These are phyloP conservation scores for Sebastes baramenuke DNA, from an alignment of 2,797 vertebrate genomes.

Conservation along the genomic window DNA sequence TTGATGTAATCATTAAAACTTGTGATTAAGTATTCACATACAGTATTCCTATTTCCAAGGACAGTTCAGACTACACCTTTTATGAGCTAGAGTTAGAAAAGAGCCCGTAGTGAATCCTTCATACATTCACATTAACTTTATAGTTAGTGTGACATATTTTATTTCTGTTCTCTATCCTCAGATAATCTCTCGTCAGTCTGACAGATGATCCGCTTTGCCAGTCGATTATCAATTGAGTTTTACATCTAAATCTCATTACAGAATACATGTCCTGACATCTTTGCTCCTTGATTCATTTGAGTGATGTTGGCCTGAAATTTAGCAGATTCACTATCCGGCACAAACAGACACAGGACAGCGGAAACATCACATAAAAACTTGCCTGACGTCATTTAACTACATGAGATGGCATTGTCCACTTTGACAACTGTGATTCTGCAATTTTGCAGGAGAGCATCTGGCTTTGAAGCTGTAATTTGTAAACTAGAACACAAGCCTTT, in stretches of 20 bases:
- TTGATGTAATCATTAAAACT: neutral
- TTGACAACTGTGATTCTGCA: slow-evolving; percentile 15
- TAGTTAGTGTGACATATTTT: neutral
- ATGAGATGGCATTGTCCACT: slow-evolving; percentile 32
- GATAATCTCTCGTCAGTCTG: slow-evolving; percentile 13
- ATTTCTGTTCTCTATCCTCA: slow-evolving; percentile 1
- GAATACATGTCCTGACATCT: neutral
- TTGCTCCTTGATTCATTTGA: neutral
- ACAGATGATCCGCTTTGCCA: neutral
- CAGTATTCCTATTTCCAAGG: slow-evolving; percentile 26
- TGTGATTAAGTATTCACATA: slow-evolving; percentile 46
- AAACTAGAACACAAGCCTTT: slow-evolving; percentile 3
- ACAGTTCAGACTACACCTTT: slow-evolving; percentile 24
- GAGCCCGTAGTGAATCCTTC: slow-evolving; percentile 25
- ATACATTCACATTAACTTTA: slow-evolving; percentile 14
- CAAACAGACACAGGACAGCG: neutral
- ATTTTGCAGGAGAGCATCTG: neutral
- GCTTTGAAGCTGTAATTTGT: slow-evolving; percentile 18
- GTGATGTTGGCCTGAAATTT: neutral
- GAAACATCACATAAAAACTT: slow-evolving; percentile 5
- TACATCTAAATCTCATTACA: slow-evolving; percentile 9
- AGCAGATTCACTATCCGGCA: neutral
- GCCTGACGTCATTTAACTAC: neutral
- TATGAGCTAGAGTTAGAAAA: slow-evolving; percentile 13
- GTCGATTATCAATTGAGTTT: slow-evolving; percentile 9